Evolutionary conservation across 2,113 vertebrate species (phyloP).

Genomic region (Semnopithecus entellus): DNA sequence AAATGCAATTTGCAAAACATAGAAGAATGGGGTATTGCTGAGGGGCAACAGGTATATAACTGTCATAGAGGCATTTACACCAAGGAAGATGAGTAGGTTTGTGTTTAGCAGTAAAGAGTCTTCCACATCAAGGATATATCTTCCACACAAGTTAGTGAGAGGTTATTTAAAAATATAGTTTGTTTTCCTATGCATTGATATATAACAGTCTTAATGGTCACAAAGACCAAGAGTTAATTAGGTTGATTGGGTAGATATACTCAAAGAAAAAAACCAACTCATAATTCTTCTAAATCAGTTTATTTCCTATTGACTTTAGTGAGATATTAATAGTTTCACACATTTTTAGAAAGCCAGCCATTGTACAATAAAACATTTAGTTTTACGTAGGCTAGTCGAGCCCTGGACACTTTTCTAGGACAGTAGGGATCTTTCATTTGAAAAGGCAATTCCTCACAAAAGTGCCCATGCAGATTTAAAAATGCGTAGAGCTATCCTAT

Average conservation of each 20-base stretch:
- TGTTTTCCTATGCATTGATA: background rate
- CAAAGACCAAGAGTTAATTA: background rate
- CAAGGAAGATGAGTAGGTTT: background rate
- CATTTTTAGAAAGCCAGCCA: background rate
- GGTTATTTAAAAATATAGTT: background rate
- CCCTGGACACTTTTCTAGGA: background rate
- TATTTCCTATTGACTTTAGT: background rate
- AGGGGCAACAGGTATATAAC: background rate
- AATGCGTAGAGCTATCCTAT: background rate
- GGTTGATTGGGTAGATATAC: background rate
- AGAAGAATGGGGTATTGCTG: background rate
- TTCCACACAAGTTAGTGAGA: background rate
- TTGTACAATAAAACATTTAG: background rate
- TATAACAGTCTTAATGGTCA: background rate
- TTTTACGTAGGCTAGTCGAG: background rate
- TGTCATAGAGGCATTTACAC: background rate
- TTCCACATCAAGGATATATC: background rate
- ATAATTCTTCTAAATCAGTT: background rate
- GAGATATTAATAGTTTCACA: background rate
- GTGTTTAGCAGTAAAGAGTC: background rate
- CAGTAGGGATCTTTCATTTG: background rate
- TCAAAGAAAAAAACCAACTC: background rate
- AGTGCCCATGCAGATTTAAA: background rate
- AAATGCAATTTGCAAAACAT: background rate
- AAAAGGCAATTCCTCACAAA: background rate